These are phyloP conservation scores for Charina bottae DNA, from an alignment of 2,113 vertebrate species.

Conservation along the genomic window DNA sequence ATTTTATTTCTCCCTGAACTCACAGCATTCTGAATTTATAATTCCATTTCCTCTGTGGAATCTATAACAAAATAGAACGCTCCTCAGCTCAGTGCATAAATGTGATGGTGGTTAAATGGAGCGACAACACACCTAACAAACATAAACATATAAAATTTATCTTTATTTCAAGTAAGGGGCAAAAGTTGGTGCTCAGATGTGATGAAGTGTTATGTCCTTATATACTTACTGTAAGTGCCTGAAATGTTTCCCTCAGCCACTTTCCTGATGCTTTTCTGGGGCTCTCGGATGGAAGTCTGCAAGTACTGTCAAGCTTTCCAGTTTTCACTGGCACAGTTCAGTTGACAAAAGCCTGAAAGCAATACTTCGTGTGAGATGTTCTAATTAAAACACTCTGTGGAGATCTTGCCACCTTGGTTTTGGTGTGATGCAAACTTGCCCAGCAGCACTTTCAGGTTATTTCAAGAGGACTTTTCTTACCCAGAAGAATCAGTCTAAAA, in stretches of 20 bases:
- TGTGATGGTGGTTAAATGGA: slow-evolving; percentile 10
- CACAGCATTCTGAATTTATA: not conserved
- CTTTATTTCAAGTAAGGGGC: slow-evolving; percentile 23
- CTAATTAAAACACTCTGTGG: slow-evolving; percentile 27
- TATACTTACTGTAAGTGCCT: slow-evolving; percentile 14
- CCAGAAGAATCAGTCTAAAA: slow-evolving; percentile 4
- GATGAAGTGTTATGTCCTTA: slow-evolving; percentile 8
- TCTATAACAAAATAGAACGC: slow-evolving; percentile 16
- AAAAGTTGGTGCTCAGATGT: not conserved
- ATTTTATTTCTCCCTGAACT: not conserved
- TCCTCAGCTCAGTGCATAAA: not conserved
- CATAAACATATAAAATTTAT: not conserved
- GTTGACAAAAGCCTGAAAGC: slow-evolving; percentile 31
- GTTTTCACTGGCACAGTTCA: not conserved
- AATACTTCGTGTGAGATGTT: slow-evolving; percentile 9
- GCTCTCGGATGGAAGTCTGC: slow-evolving; percentile 33
- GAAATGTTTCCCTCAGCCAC: slow-evolving; percentile 29
- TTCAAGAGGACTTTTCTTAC: not conserved
- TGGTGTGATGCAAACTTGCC: slow-evolving; percentile 8
- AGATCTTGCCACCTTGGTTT: slow-evolving; percentile 3
- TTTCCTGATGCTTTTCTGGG: slow-evolving; percentile 40
- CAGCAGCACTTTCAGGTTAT: slow-evolving; percentile 11
- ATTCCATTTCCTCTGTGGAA: accelerated
- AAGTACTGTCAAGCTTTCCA: slow-evolving; percentile 22
- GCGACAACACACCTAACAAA: slow-evolving; percentile 4